Base-by-base conservation (phyloP, 2,113 vertebrate species). In the Lamprotornis superbus region DNA sequence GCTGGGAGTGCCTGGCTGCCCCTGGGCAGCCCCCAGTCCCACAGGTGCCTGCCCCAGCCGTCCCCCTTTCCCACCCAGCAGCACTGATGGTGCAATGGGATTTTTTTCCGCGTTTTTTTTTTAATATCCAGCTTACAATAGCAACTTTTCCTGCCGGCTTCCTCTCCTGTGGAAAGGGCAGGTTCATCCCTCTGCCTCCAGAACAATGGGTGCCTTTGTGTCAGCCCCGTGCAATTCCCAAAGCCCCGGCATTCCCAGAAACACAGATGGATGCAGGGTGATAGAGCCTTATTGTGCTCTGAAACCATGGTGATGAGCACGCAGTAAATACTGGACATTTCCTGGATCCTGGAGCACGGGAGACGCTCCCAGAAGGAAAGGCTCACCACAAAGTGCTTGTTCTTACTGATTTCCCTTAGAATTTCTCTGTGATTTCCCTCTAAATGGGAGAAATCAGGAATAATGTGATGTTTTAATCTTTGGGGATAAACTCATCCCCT, bases 181-280 rank as follows among this genome's bases (percentile, higher is more conserved):
- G 95, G 87, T 91, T 86, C 7, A 7, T 94, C 93, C 93, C 83
- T 56, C 47, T 59, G 90, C 89, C 90, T 96, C n/a, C 88, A 86
- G 94, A 96, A 96, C 95, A 97, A 88, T 96, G 47, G 10, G 90
- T 81, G 86, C 88, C 92, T 97, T 96, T 96, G 94, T 97, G 92
- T 86, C 2, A 0, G 91, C 53, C 94, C 53, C 1, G 7, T 50
- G 68, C 87, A 93, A 90, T 93, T 94, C 93, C 95, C 88, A 77
- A 23, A 90, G 94, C 80, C 69, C 82, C 37, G 3, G 47, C 89
- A 30, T 95, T 96, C 90, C 94, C 95, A 93, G 94, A 96, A 96
- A 83, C 71, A 2, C 94, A 97, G 95, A 93, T 95, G 82, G 15
- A 70, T 63, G 90, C 31, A 19, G 90, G 85, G 92, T 47, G 33